phyloP scores from a whole-genome alignment of 2,113 vertebrate species.

The Emberiza fucata region DNA sequence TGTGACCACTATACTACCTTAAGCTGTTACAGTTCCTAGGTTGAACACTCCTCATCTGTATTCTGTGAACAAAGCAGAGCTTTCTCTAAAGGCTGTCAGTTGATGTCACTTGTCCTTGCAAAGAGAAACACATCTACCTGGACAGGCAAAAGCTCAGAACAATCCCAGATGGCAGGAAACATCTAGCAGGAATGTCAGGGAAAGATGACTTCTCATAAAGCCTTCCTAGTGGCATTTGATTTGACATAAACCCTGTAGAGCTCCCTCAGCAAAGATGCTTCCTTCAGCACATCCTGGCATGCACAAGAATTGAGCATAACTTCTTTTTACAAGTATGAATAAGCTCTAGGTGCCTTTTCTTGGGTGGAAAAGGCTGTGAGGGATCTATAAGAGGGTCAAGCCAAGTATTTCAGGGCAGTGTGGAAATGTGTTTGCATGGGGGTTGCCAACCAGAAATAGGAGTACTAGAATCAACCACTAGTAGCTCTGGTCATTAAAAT shows the following conservation, averaged over 20 bases:
- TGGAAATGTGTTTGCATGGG: neutral
- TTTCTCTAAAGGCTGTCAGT: neutral
- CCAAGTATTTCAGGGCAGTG: neutral
- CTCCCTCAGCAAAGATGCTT: neutral
- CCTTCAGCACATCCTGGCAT: neutral
- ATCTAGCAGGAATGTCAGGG: neutral
- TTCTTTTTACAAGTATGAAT: neutral
- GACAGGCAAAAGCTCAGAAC: neutral
- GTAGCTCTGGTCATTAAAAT: neutral
- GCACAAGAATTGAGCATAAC: neutral
- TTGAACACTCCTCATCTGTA: neutral
- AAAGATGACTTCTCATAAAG: neutral
- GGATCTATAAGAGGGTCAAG: neutral
- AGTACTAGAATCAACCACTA: neutral
- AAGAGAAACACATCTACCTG: neutral
- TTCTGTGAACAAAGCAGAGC: neutral
- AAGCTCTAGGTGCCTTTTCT: neutral
- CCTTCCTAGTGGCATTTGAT: neutral
- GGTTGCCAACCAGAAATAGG: neutral
- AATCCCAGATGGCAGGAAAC: neutral
- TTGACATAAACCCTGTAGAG: neutral
- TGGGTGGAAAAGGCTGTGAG: neutral
- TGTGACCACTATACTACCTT: neutral
- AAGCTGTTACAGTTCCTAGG: neutral
- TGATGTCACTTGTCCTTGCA: neutral